Evolutionary conservation across 2,888 invertebrate species (phyloP), one percentile per base, ranked within the genome.

Genomic region (Formica aserva): DNA sequence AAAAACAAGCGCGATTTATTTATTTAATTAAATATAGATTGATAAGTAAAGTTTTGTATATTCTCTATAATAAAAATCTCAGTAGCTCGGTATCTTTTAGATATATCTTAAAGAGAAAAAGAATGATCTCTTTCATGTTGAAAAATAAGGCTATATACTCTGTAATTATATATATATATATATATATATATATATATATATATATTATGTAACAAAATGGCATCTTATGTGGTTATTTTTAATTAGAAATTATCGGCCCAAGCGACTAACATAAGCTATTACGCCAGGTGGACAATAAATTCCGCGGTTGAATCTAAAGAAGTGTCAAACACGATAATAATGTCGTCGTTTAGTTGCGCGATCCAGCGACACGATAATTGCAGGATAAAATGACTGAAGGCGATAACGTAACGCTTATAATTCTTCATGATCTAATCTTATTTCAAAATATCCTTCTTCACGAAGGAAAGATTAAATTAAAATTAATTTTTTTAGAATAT

Each of bases 351-450:
- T 57, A 60, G 45, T 78, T 71, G 60, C 60, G 78, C 71, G 35
- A 72, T 72, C 45, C 41, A 48, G 8, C 11, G 18, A 15, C 32
- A n/a, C 57, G 18, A 62, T 72, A 72, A 78, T 78, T 62, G 72
- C 22, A 78, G 35, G 45, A 65, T 48, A 35, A 62, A 41, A n/a
- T 66, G 29, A 9, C 52, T 55, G n/a, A 22, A 69, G 45, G 45
- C 69, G 69, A 9, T 6, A 48, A 48, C 35, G 41, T 57, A 57
- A 78, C 32, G 71, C 60, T 78, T 60, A 72, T 78, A 60, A 78
- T 60, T 62, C n/a, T 26, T 11, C 18, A 71, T 35, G 78, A 80
- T 48, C 26, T 72, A 60, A 72, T 67, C 76, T 18, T 26, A 66
- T 35, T 76, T 45, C 1, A 15, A 65, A 76, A 52, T 29, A 57